phyloP scores from a whole-genome alignment of 2,888 invertebrate genomes.

The Drosophila borborema region DNA sequence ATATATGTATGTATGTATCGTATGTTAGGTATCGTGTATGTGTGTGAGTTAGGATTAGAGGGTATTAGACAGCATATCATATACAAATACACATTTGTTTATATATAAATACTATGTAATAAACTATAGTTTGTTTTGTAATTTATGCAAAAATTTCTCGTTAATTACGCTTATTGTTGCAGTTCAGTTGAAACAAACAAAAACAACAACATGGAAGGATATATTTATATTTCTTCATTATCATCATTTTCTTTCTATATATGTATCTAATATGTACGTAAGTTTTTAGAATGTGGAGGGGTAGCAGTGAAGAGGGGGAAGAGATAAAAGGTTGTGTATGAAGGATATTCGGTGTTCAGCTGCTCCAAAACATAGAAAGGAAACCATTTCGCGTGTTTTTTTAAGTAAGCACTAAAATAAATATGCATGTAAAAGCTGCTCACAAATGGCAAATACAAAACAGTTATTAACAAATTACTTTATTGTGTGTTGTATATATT shows the following conservation, averaged over 20 bases:
- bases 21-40: constrained; percentile 39
- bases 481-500: constrained; percentile 46
- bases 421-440: constrained; percentile 39
- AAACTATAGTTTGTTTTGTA: constrained; percentile 63
- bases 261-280: constrained; percentile 30
- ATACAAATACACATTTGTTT: constrained; percentile 71
- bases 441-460: constrained; percentile 48
- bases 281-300: constrained; percentile 7
- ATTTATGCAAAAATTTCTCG: constrained; percentile 39
- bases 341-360: constrained; percentile 22
- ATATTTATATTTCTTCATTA: constrained; percentile 32
- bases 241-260: neutral
- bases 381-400: constrained; percentile 52
- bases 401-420: constrained; percentile 33
- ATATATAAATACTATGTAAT: constrained; percentile 68
- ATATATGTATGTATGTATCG: constrained; percentile 66
- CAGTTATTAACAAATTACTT: constrained; percentile 71
- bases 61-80: constrained; percentile 77
- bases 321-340: too few relatives aligned
- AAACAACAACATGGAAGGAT: constrained; percentile 75
- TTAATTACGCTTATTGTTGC: constrained; percentile 53
- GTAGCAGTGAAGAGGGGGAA: neutral
- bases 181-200: constrained; percentile 62
- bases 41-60: constrained; percentile 62
- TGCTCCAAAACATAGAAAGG: constrained; percentile 38